phyloP scores from a whole-genome alignment of 2,113 vertebrate genomes.

The Tachysurus vachellii region DNA sequence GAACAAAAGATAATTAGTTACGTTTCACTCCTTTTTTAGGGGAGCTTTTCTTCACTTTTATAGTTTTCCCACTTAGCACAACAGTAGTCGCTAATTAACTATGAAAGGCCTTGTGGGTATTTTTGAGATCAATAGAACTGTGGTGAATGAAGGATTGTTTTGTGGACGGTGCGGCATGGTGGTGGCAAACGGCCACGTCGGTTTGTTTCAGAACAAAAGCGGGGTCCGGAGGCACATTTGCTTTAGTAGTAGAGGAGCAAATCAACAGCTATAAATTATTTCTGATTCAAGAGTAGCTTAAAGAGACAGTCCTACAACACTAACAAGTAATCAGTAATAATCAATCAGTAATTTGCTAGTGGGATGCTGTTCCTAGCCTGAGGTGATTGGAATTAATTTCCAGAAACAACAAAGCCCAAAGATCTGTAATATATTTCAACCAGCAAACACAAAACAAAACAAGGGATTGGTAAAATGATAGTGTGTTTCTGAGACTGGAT shows the following conservation, averaged over 20 bases:
- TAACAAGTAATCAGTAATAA: neutral
- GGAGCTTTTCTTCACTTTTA: conserved; percentile 7
- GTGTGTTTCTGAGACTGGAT: too few relatives aligned
- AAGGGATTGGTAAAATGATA: too few relatives aligned
- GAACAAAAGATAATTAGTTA: neutral
- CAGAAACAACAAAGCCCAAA: neutral
- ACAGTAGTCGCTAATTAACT: conserved; percentile 47
- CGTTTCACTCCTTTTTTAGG: neutral
- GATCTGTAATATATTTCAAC: neutral
- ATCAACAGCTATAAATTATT: conserved; percentile 38
- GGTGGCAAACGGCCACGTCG: conserved; percentile 4
- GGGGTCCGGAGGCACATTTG: conserved; percentile 10
- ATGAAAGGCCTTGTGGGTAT: conserved; percentile 48
- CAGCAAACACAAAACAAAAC: too few relatives aligned
- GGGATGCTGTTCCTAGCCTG: neutral
- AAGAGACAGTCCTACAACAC: neutral
- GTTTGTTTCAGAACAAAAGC: conserved; percentile 23
- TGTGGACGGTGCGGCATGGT: neutral
- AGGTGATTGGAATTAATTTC: neutral
- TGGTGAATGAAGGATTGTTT: conserved; percentile 14
- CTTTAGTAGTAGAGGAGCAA: neutral
- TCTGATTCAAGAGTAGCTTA: neutral
- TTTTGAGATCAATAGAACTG: conserved; percentile 47
- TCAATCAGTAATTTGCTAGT: neutral
- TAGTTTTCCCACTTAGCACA: conserved; percentile 25